phyloP scores from a whole-genome alignment of 1,140 invertebrate species.

The Berghia stephanieae region DNA sequence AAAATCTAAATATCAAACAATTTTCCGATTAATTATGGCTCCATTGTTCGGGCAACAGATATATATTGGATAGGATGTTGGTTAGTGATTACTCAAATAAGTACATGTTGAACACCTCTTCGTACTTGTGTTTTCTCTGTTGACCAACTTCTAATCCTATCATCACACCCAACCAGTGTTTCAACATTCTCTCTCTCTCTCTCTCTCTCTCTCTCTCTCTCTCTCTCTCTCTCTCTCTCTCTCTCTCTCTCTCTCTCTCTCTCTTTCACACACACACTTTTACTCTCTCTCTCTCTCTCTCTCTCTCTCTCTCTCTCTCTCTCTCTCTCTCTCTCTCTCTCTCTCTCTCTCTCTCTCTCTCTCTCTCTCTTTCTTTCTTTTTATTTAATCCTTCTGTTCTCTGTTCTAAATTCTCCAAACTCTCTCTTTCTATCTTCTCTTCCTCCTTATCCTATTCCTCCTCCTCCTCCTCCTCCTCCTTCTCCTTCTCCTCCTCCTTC shows the following conservation, averaged over 20 bases:
- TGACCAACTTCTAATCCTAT: background rate
- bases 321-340: background rate
- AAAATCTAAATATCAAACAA: too few species aligned
- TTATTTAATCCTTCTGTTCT: background rate
- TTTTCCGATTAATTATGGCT: too few species aligned
- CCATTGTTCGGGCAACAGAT: too few species aligned
- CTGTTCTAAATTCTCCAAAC: background rate
- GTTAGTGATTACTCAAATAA: background rate
- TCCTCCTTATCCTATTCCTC: background rate
- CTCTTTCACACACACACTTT: background rate
- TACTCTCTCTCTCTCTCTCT: background rate
- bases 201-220: constrained; percentile 1
- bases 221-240: constrained; percentile 8
- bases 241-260: background rate
- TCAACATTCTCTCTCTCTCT: background rate
- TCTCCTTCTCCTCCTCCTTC: too few species aligned
- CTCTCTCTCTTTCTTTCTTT: constrained; percentile 2
- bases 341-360: background rate
- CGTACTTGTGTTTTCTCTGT: background rate
- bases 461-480: background rate
- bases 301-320: background rate
- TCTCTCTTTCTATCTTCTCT: background rate
- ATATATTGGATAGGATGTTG: too few species aligned
- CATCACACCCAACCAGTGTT: background rate
- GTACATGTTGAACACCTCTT: background rate